Base-by-base conservation (phyloP, 2,797 vertebrate species). In the Peromyscus eremicus region DNA sequence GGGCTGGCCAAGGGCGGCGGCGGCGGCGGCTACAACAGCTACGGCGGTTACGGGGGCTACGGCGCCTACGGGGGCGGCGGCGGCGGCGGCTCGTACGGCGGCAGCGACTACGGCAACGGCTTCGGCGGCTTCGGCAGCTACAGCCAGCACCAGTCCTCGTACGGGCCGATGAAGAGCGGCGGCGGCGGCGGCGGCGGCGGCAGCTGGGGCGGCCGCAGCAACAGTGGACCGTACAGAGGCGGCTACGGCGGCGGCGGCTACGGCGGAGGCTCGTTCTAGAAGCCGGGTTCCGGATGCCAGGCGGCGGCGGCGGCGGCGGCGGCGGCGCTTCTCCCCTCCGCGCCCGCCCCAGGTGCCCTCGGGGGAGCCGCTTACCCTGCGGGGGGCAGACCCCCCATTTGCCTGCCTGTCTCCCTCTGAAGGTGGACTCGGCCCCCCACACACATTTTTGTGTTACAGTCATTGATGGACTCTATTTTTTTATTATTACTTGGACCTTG, bases 91-190 rank as follows among this genome's bases (percentile, higher is more conserved):
- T 99, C 99, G 62, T 99, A 99, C 87, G 99, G 99, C 52, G 98
- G 98, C 0, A 99, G 98, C 98, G 99, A 99, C 98, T 99, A 99
- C 97, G 99, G 99, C 85, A 99, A 99, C 93, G 99, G 99, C 97
- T 99, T 99, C 99, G 99, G 99, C 91, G 99, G 99, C 95, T 99
- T 99, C 98, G 99, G 99, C 98, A 99, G 99, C 97, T 99, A 99
- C 97, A 99, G 99, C 97, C 99, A 99, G 98, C 99, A 99, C 55
- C 98, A 99, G 75, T 99, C 99, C 62, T 99, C 99, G 12, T 99
- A 99, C 76, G 99, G 99, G 73, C 99, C 99, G 84, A 99, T 99
- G 99, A 99, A 99, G 98, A 46, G 43, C 43, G 49, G 49, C 49
- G 97, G 99, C 97, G 98, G 98, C 89, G 99, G 98, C 90, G 98